A percentile compares a stretch with the other conserved stretches of the same genome.
phyloP scores from a whole-genome alignment of 64 coral and sea anemone species.

The Pocillopora verrucosa region DNA sequence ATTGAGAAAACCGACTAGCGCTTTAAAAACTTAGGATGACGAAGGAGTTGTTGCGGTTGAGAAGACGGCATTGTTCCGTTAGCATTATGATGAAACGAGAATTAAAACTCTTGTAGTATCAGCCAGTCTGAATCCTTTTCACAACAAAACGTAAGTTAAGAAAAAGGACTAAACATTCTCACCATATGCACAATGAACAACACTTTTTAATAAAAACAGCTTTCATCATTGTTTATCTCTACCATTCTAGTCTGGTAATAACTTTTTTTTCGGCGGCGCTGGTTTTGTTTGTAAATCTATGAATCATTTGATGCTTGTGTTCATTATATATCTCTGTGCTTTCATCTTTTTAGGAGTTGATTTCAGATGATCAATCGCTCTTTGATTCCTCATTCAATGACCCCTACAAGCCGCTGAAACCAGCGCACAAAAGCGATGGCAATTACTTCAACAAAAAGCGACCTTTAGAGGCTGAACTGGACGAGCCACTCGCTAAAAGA shows the following conservation, averaged over 20 bases:
- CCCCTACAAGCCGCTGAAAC: constrained; percentile 88
- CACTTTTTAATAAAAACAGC: neutral
- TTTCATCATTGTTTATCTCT: neutral
- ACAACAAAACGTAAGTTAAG: neutral
- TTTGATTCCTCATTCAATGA: constrained; percentile 92
- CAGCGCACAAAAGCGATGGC: constrained; percentile 64
- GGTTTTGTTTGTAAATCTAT: neutral
- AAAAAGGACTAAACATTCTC: neutral
- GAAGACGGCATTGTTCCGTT: constrained; percentile 23
- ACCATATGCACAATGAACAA: neutral
- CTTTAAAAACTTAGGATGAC: neutral
- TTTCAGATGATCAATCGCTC: constrained; percentile 94
- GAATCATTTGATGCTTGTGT: neutral
- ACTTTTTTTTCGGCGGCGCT: neutral
- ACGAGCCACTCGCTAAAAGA: constrained; percentile 85
- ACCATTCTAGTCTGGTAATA: neutral
- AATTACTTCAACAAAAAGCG: constrained; percentile 82
- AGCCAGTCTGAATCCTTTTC: neutral
- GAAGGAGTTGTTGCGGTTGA: neutral
- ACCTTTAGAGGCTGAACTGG: constrained; percentile 72
- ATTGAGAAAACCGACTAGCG: neutral
- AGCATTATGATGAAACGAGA: constrained; percentile 34
- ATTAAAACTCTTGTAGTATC: neutral
- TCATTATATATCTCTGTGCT: neutral
- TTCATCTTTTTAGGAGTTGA: constrained; percentile 56